These are phyloP conservation scores for Sylvia atricapilla DNA, from an alignment of 2,113 vertebrate genomes.

Conservation along the genomic window DNA sequence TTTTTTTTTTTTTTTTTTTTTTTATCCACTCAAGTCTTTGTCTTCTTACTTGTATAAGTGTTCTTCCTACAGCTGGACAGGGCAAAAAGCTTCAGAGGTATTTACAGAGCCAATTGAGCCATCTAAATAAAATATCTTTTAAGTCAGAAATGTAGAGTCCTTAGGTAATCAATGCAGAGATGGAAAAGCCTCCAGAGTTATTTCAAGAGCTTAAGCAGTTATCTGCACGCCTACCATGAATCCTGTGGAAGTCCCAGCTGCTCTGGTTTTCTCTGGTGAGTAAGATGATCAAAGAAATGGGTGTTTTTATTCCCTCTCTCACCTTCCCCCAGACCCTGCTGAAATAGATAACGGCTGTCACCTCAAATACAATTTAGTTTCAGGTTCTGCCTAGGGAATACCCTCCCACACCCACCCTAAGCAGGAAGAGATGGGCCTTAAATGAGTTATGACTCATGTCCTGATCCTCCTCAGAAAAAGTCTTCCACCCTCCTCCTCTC, in stretches of 20 bases:
- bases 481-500: neutral
- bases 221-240: neutral
- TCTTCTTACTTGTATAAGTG: neutral
- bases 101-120: neutral
- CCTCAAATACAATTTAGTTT: neutral
- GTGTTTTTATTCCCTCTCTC: neutral
- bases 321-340: neutral
- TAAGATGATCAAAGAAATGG: slow-evolving; percentile 4
- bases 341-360: slow-evolving; percentile 19
- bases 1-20: neutral
- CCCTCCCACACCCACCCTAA: slow-evolving; percentile 14
- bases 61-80: neutral
- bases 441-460: slow-evolving; percentile 35
- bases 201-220: slow-evolving; percentile 19
- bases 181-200: neutral
- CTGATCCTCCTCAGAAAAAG: neutral
- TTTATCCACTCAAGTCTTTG: neutral
- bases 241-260: neutral
- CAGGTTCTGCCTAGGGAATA: slow-evolving; percentile 40
- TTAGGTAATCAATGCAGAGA: neutral
- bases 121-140: neutral
- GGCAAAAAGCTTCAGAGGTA: neutral
- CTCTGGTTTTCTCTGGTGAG: neutral
- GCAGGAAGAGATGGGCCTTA: neutral
- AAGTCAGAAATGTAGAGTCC: neutral